Evolutionary conservation across 2,113 vertebrate species (phyloP), one percentile per base, ranked within the genome.

Genomic region (Accipiter virgatus): DNA sequence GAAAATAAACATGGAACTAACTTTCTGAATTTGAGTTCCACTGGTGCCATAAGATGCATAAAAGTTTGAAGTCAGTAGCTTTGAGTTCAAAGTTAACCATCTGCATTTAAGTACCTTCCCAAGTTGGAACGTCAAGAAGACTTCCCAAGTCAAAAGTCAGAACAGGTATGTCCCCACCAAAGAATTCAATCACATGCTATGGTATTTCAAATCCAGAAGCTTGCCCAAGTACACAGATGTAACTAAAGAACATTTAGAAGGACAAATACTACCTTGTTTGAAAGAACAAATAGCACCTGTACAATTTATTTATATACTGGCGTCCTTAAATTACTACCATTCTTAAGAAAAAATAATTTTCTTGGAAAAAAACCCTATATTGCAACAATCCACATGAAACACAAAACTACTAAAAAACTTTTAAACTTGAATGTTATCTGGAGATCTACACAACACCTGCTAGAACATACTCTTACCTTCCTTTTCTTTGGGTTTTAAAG

Each of bases 381-480:
- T 90, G 80, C 36, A 93, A 83, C 10, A 75, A 34, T 22, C 31
- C 21, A 87, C 43, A 52, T 9, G 55, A 92, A 95, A 59, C 10
- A 59, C 4, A 93, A 27, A 89, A 78, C 74, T 22, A 52, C 56
- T 61, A 67, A 23, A 80, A 25, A 32, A 7, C 11, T 55, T 36
- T 68, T 38, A 83, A 92, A 74, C 19, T n/a, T 18, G 8, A 74
- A 38, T 9, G 7, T 26, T n/a, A 85, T 56, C 55, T 55, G 55
- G 18, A 95, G 50, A 81, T 34, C 31, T 34, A 53, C 45, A 58
- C 25, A 53, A 62, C 42, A 74, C 16, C 32, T 42, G 11, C 53
- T 63, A 31, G 21, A 43, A 42, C 71, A 73, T 59, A 48, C 9
- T n/a, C 97, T 94, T 98, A 99, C 99, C 99, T 92, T 99, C 97